phyloP scores from a whole-genome alignment of 2,888 invertebrate species.

The Anodontia alba region DNA sequence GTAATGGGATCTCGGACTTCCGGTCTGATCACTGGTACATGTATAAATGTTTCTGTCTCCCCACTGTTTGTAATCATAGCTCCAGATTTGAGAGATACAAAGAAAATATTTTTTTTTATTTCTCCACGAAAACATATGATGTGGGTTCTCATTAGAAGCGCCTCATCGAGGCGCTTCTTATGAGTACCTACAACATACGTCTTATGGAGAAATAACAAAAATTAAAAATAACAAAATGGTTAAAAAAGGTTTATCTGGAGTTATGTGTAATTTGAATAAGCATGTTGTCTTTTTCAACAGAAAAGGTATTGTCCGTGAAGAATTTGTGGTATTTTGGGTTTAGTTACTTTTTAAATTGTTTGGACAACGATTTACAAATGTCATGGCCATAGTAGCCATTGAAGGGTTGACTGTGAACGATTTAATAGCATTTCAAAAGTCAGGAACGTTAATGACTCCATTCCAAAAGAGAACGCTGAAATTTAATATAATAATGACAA shows the following conservation, averaged over 20 bases:
- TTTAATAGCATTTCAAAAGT: not conserved
- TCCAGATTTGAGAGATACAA: too few relatives aligned
- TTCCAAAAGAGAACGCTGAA: not conserved
- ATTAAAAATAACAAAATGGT: too few relatives aligned
- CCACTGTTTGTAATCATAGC: too few relatives aligned
- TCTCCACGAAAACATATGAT: too few relatives aligned
- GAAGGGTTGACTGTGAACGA: not conserved
- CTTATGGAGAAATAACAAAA: too few relatives aligned
- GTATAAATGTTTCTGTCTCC: not conserved
- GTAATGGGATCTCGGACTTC: not conserved
- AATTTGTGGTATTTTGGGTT: constrained; percentile 1
- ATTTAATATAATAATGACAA: not conserved
- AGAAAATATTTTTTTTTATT: too few relatives aligned
- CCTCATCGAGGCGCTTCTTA: too few relatives aligned
- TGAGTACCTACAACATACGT: too few relatives aligned
- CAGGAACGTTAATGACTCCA: not conserved
- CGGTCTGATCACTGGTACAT: not conserved
- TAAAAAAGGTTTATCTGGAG: too few relatives aligned
- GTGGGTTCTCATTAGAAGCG: too few relatives aligned
- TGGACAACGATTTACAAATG: not conserved
- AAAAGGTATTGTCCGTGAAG: not conserved
- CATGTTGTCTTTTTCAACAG: not conserved
- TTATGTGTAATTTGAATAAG: not conserved
- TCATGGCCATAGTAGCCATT: not conserved
- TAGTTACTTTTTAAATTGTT: not conserved